Percentiles rank a stretch among this genome's conserved stretches.
These are phyloP conservation scores for Plotosus lineatus DNA, from an alignment of 2,113 vertebrate genomes.

Conservation along the genomic window DNA sequence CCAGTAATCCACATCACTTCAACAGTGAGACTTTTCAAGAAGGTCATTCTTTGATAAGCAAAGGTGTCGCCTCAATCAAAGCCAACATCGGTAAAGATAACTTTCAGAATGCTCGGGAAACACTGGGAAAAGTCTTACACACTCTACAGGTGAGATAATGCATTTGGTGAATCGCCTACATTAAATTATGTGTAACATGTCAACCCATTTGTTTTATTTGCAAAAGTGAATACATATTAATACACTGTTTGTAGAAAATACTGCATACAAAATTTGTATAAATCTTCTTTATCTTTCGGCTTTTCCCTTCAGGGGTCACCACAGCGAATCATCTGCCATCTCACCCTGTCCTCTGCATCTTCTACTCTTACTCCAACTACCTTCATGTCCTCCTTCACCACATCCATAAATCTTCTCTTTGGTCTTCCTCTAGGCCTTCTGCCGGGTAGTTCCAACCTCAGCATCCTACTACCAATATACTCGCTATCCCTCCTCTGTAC, in stretches of 20 bases:
- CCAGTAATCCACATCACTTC: conserved; percentile 68
- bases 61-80: conserved; percentile 61
- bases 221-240: not conserved
- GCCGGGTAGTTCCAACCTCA: no score
- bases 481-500: no score
- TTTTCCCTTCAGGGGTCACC: no score
- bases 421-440: no score
- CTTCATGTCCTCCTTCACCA: no score
- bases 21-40: conserved; percentile 67
- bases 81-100: conserved; percentile 60
- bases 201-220: not conserved
- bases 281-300: no score
- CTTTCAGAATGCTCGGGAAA: conserved; percentile 68
- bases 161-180: not conserved
- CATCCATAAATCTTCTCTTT: no score
- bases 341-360: no score
- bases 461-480: no score
- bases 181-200: not conserved
- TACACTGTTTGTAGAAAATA: not conserved
- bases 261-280: no score
- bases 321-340: no score
- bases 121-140: conserved; percentile 68
- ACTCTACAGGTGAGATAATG: conserved; percentile 66
- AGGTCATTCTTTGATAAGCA: conserved; percentile 62
- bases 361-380: no score